phyloP scores from a whole-genome alignment of 2,888 invertebrate species.

The Luffia ferchaultella region DNA sequence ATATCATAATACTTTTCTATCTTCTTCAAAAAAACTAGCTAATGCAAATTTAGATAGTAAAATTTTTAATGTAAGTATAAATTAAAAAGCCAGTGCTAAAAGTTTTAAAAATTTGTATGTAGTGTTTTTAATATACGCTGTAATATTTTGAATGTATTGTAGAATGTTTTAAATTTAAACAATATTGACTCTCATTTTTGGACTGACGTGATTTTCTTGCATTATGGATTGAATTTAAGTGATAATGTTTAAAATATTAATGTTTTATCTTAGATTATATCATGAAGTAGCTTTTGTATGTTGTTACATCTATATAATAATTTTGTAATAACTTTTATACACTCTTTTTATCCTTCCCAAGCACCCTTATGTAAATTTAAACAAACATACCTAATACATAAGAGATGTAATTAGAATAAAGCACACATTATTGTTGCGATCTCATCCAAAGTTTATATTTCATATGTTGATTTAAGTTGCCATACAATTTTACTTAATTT shows the following conservation, averaged over 20 bases:
- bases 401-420: neutral
- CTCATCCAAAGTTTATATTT: neutral
- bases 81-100: slow-evolving; percentile 31
- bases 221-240: slow-evolving; percentile 32
- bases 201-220: slow-evolving; percentile 31
- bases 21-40: slow-evolving; percentile 7
- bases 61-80: slow-evolving; percentile 3
- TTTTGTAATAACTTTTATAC: slow-evolving; percentile 64
- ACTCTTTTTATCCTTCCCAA: slow-evolving; percentile 64
- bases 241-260: slow-evolving; percentile 18
- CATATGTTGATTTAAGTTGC: too few species aligned
- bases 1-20: neutral
- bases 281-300: slow-evolving; percentile 62
- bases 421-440: neutral
- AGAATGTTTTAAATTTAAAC: slow-evolving; percentile 1
- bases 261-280: slow-evolving; percentile 42
- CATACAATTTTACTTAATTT: too few species aligned
- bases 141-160: neutral
- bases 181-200: slow-evolving; percentile 33
- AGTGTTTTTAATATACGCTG: slow-evolving; percentile 3
- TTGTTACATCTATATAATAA: slow-evolving; percentile 59
- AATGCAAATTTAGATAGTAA: slow-evolving; percentile 6
- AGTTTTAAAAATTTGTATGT: slow-evolving; percentile 21
- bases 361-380: slow-evolving; percentile 45
- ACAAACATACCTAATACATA: neutral